These are phyloP conservation scores for Drosophila kanekoi DNA, from an alignment of 2,888 invertebrate genomes.

Conservation along the genomic window DNA sequence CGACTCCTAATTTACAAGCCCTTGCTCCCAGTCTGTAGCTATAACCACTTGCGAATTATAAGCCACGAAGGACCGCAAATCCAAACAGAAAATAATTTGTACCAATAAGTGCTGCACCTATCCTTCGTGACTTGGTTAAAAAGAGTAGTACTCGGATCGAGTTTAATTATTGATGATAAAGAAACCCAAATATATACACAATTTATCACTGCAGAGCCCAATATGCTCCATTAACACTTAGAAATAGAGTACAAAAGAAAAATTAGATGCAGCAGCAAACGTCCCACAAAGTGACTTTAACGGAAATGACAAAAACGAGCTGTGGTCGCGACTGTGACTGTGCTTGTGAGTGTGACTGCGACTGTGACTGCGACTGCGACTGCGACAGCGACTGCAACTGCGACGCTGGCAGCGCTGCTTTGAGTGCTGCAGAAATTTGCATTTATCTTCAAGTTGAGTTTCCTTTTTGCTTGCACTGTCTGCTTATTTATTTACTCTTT, in stretches of 20 bases:
- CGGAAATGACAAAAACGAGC: constrained; percentile 66
- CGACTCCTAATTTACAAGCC: too few relatives aligned
- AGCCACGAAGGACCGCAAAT: too few relatives aligned
- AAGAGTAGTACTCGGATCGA: too few relatives aligned
- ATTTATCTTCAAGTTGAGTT: constrained; percentile 71
- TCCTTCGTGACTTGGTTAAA: too few relatives aligned
- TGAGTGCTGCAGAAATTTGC: constrained; percentile 61
- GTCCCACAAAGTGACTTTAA: constrained; percentile 37
- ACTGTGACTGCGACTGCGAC: too few relatives aligned
- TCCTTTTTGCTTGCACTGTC: constrained; percentile 30
- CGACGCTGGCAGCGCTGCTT: constrained; percentile 18
- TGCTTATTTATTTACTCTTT: constrained; percentile 59
- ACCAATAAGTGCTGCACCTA: too few relatives aligned
- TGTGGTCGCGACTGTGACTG: constrained; percentile 19
- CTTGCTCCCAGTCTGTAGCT: too few relatives aligned
- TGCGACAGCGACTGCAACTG: constrained; percentile 4
- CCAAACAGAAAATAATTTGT: too few relatives aligned
- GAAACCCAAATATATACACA: not conserved
- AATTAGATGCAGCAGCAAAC: constrained; percentile 13
- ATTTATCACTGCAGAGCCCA: not conserved
- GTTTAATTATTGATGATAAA: not conserved
- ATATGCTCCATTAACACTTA: not conserved
- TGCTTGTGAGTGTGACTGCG: not conserved
- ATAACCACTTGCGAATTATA: too few relatives aligned
- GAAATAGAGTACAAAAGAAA: constrained; percentile 6